A percentile compares a stretch with the other conserved stretches of the same genome.
phyloP scores from a whole-genome alignment of 2,888 invertebrate genomes.

The Elysia crispata region DNA sequence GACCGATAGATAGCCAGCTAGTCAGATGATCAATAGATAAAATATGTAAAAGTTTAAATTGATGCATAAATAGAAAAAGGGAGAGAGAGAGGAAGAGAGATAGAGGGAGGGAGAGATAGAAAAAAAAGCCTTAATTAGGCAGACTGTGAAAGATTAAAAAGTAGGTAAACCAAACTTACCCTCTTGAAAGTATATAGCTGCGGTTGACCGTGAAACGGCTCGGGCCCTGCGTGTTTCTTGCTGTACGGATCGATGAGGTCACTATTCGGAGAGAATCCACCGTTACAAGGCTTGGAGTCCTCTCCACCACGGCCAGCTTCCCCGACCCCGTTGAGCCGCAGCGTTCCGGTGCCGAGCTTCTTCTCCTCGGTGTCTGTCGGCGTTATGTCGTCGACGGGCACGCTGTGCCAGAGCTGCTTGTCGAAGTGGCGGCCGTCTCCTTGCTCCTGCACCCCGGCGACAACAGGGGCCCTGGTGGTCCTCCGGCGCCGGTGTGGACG shows the following conservation, averaged over 20 bases:
- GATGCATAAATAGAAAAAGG: too few species aligned
- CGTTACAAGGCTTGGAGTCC: conserved; percentile 43
- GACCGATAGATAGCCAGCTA: too few species aligned
- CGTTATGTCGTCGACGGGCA: conserved; percentile 54
- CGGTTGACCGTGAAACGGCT: conserved; percentile 52
- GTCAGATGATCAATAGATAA: too few species aligned
- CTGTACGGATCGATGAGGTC: conserved; percentile 52
- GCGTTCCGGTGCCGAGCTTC: conserved; percentile 30
- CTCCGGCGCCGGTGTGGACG: conserved; percentile 42
- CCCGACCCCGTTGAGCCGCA: conserved; percentile 10
- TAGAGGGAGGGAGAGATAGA: too few species aligned
- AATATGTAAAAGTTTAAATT: too few species aligned
- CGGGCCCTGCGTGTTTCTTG: conserved; percentile 50
- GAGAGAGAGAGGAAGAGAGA: too few species aligned
- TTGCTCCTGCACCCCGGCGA: conserved; percentile 54
- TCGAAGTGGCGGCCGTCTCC: conserved; percentile 55
- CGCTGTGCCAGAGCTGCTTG: conserved; percentile 57
- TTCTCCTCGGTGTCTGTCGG: conserved; percentile 48
- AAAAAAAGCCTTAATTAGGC: too few species aligned
- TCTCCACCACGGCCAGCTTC: conserved; percentile 28
- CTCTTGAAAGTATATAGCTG: conserved; percentile 57
- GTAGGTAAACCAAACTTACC: too few species aligned
- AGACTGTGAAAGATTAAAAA: too few species aligned
- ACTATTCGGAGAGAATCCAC: conserved; percentile 32
- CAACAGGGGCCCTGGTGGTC: conserved; percentile 43